Evolutionary conservation across 2,113 vertebrate genomes (phyloP), one percentile per base, ranked within the genome.

Genomic region (Tetrao urogallus): DNA sequence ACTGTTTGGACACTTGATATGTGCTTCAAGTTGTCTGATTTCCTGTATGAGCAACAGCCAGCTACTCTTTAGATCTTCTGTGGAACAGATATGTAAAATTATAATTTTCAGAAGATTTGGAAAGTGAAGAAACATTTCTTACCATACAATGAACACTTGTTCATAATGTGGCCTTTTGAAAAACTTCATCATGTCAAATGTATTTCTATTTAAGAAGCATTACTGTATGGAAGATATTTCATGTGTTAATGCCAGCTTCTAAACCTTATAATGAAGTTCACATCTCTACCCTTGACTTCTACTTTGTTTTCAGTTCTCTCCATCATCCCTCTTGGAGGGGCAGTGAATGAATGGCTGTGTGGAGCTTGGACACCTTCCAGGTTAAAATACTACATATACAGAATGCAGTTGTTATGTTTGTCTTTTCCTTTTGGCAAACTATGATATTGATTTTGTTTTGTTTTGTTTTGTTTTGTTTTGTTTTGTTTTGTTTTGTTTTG

Each of bases 41-140:
- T 90, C 9, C 15, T 60, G 8, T 45, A 15, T 8, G 6, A 72
- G 5, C 10, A 70, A 25, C 3, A 64, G 38, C 48, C 34, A 28
- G 25, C 4, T 34, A 13, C 45, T 75, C 20, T 15, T 82, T 52
- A 50, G 56, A 61, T 15, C 6, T 89, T 61, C 34, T 16, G 8
- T 6, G 25, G 13, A 63, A 65, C 4, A 74, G 34, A n/a, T 11
- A 57, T 1, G 1, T 6, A 25, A 1, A 78, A 34, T 5, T 20
- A 63, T 2, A 66, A 6, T 67, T 79, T 86, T 67, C 22, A 63
- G 42, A 86, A 48, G 7, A 72, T 14, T 32, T 14, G 7, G 22
- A 47, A 88, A 72, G 14, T 34, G 3, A 38, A 75, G 12, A 61
- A 82, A 54, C 3, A 15, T 52, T 66, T 82, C 2, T 18, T 30